Percentiles rank a stretch among this genome's conserved stretches.
phyloP scores from a whole-genome alignment of 2,113 vertebrate species.

The Halcyon malimbica region DNA sequence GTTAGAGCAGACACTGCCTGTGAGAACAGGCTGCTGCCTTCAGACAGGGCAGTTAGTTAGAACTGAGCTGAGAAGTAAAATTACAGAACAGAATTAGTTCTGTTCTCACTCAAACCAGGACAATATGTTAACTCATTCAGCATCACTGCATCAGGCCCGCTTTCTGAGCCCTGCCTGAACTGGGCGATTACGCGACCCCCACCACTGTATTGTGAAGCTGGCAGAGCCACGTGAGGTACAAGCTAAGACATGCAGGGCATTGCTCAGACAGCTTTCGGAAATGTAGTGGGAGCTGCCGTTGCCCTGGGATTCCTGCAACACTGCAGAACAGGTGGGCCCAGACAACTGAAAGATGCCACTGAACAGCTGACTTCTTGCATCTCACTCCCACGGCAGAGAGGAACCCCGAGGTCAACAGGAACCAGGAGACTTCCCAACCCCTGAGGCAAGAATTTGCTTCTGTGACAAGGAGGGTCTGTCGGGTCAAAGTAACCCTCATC shows the following conservation, averaged over 20 bases:
- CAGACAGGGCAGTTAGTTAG: too few relatives aligned
- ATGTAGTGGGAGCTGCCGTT: background rate
- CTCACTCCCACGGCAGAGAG: background rate
- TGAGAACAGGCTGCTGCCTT: too few relatives aligned
- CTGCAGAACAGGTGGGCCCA: background rate
- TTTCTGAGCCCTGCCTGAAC: background rate
- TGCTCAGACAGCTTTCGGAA: background rate
- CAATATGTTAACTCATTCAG: background rate
- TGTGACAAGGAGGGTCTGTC: fast-evolving
- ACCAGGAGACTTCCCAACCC: background rate
- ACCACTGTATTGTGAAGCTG: background rate
- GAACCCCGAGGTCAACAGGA: background rate
- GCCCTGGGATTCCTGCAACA: background rate
- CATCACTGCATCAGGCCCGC: background rate
- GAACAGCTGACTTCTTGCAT: background rate
- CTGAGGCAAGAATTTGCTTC: background rate
- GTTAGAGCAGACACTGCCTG: too few relatives aligned
- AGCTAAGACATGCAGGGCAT: background rate
- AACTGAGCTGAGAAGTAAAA: too few relatives aligned
- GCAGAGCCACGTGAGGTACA: background rate
- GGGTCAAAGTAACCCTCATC: background rate
- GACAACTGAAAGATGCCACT: background rate
- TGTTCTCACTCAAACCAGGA: too few relatives aligned
- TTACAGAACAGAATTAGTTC: too few relatives aligned
- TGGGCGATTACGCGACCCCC: background rate